These are phyloP conservation scores for Morbakka virulenta DNA, from an alignment of 30 jellyfish, hydroid and myxozoan genomes.

Conservation along the genomic window DNA sequence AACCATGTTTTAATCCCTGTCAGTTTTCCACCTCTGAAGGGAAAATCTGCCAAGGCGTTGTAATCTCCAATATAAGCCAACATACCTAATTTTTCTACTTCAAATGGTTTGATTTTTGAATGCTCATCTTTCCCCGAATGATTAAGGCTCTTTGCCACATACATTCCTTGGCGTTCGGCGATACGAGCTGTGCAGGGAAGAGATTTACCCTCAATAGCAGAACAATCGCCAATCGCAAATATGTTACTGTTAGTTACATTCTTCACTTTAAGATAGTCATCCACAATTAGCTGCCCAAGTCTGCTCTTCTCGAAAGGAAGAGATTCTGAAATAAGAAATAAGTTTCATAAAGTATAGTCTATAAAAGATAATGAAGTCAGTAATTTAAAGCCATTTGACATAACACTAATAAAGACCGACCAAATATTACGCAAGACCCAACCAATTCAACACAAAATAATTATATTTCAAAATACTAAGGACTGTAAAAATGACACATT, in stretches of 20 bases:
- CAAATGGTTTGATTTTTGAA: constrained; percentile 47
- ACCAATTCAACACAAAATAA: too few relatives aligned
- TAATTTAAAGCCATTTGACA: too few relatives aligned
- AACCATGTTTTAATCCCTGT: constrained; percentile 94
- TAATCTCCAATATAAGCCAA: constrained; percentile 94
- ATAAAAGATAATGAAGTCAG: too few relatives aligned
- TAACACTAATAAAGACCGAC: too few relatives aligned
- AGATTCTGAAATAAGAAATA: constrained; percentile 12
- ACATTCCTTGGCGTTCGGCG: constrained; percentile 93
- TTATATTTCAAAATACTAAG: too few relatives aligned
- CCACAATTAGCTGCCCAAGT: constrained; percentile 69
- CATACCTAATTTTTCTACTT: constrained; percentile 79
- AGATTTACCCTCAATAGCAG: constrained; percentile 60
- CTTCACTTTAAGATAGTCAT: constrained; percentile 53
- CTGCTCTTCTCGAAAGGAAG: constrained; percentile 45
- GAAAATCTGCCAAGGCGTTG: constrained; percentile 87
- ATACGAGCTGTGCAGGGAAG: constrained; percentile 90
- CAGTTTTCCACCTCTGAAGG: constrained; percentile 79
- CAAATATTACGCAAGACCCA: too few relatives aligned
- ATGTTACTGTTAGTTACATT: constrained; percentile 51
- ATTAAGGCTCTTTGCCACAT: constrained; percentile 58
- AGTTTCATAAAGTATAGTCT: not conserved
- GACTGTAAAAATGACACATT: too few relatives aligned
- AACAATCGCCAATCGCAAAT: constrained; percentile 94
- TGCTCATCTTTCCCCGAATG: constrained; percentile 16